A percentile compares a stretch with the other conserved stretches of the same genome.
phyloP scores from a whole-genome alignment of 2,888 invertebrate species.

The Pollenia angustigena region DNA sequence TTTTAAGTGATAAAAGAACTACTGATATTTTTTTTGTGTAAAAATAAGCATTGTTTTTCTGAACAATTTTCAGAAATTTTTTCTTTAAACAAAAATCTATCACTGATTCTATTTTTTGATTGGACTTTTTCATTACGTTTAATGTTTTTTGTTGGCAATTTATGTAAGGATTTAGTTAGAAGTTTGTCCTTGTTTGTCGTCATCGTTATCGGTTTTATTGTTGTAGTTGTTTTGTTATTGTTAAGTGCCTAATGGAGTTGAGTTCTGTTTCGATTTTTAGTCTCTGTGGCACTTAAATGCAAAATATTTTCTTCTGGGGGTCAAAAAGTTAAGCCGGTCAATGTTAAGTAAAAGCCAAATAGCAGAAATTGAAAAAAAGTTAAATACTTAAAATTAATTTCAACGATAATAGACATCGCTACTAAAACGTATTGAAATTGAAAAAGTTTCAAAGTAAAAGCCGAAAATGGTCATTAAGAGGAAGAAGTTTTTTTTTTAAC shows the following conservation, averaged over 20 bases:
- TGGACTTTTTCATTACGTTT: conserved; percentile 22
- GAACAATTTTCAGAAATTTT: not conserved
- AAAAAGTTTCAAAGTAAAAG: conserved; percentile 19
- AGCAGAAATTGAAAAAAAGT: conserved; percentile 24
- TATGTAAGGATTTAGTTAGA: conserved; percentile 48
- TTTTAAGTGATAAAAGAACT: no score
- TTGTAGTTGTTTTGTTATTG: conserved; percentile 3
- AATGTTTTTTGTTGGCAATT: conserved; percentile 11
- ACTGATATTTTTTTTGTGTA: no score
- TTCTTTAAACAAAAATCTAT: not conserved
- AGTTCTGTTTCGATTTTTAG: not conserved
- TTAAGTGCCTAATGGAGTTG: conserved; percentile 42
- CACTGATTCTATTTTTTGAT: conserved; percentile 35
- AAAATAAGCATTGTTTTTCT: not conserved
- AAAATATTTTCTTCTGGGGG: conserved; percentile 38
- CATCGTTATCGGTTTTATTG: not conserved
- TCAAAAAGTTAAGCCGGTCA: conserved; percentile 57
- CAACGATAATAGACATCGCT: conserved; percentile 28
- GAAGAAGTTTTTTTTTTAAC: conserved; percentile 2
- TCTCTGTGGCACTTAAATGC: conserved; percentile 29
- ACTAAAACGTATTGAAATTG: conserved; percentile 34
- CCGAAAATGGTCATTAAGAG: conserved; percentile 20
- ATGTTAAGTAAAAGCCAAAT: conserved; percentile 41
- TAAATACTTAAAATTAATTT: conserved; percentile 36
- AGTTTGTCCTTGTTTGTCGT: not conserved